phyloP scores from a whole-genome alignment of 2,888 invertebrate genomes.

The Oasisia sp. region DNA sequence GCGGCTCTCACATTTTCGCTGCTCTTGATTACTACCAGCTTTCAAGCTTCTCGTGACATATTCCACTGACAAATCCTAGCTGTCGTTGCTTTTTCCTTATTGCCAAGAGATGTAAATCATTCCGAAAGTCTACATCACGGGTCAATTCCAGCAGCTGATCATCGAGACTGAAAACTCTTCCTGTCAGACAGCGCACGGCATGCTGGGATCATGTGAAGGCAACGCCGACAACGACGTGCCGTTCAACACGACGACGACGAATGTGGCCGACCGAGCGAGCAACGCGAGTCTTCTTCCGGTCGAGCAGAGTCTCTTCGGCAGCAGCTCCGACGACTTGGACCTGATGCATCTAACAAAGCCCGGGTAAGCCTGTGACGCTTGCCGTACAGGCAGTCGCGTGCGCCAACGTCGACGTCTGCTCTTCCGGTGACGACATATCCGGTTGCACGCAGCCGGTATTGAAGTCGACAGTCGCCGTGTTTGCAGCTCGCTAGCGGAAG shows the following conservation, averaged over 20 bases:
- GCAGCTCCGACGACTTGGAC: slow-evolving; percentile 27
- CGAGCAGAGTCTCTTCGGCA: slow-evolving; percentile 1
- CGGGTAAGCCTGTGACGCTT: slow-evolving; percentile 44
- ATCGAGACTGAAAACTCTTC: slow-evolving; percentile 31
- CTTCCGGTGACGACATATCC: neutral
- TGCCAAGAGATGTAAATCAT: no score
- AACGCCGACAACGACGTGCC: slow-evolving; percentile 36
- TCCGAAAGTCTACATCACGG: slow-evolving; percentile 25
- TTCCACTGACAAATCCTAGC: no score
- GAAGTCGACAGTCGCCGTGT: neutral
- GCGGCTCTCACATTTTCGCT: no score
- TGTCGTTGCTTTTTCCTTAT: no score
- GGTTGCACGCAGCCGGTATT: neutral
- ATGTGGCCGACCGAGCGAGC: neutral
- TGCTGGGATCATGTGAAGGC: slow-evolving; percentile 43
- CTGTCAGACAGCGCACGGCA: slow-evolving; percentile 42
- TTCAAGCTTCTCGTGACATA: no score
- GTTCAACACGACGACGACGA: slow-evolving; percentile 35
- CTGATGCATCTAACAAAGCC: slow-evolving; percentile 31
- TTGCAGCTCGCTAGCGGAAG: slow-evolving; percentile 7
- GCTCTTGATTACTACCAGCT: no score
- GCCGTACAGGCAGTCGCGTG: neutral
- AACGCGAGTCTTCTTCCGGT: neutral
- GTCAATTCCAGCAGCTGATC: neutral
- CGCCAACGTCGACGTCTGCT: neutral